Evolutionary conservation across 2,888 invertebrate genomes (phyloP), one percentile per base, ranked within the genome.

Genomic region (Clitarchus hookeri): DNA sequence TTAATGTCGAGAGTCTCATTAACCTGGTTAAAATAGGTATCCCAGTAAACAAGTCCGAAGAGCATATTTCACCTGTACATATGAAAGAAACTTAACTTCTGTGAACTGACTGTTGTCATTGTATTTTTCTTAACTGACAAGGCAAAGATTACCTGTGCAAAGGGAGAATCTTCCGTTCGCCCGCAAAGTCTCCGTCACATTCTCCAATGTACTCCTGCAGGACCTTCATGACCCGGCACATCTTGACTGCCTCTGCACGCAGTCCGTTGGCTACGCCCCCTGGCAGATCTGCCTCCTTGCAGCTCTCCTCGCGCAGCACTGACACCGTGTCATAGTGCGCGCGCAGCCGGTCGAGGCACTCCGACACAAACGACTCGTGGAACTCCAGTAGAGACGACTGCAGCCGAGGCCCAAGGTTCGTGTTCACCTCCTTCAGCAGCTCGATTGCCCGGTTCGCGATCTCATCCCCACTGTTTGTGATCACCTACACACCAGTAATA

Each of bases 151-250:
- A 94, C 95, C 95, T 93, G 90, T 96, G 96, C 87, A 98, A 94
- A 44, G 98, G 98, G 90, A 98, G 93, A 90, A 97, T 96, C 90
- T 96, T 96, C 88, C 99, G 93, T 91, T 99, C 98, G 78, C 97
- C 97, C 84, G 95, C 94, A 92, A 96, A 97, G 88, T 95, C 95
- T 89, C 95, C 95, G 93, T 98, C 98, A 93, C 98, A 98, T 92
- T 98, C 98, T 90, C 96, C 96, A 88, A 99, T 95, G 91, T 99
- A 99, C 92, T 98, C 98, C 91, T 97, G 96, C 90, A 99, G 94
- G 90, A 98, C 98, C 92, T 97, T 96, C 92, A 99, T 94, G 86
- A 99, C 96, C 89, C 98, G 95, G 91, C 97, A 97, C 96, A 98
- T 97, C 91, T 97, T 95, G 87, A 95, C 94, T 11, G 96, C 95